Percentiles rank a stretch among this genome's conserved stretches.
Evolutionary conservation across 2,888 invertebrate species (phyloP).

Genomic region (Andrena flavipes): DNA sequence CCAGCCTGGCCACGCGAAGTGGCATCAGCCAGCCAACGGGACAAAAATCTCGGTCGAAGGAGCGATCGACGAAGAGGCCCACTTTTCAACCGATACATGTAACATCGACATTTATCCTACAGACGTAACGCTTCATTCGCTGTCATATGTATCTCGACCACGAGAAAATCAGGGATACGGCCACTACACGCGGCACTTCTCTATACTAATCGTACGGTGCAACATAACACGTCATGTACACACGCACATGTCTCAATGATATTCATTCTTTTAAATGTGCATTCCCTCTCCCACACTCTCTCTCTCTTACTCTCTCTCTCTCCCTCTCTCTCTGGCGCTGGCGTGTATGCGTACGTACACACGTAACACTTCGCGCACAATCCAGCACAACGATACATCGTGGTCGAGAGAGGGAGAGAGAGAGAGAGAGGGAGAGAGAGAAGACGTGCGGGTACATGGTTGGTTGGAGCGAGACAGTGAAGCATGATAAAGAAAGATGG

Average conservation of each 20-base stretch:
- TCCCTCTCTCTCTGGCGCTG: background rate
- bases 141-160: constrained; percentile 41
- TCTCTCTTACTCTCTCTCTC: constrained; percentile 2
- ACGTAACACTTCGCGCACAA: constrained; percentile 50
- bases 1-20: background rate
- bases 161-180: constrained; percentile 39
- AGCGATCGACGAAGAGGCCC: background rate
- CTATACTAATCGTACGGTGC: constrained; percentile 51
- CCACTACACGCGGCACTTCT: constrained; percentile 46
- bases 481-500: constrained; percentile 21
- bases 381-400: constrained; percentile 60
- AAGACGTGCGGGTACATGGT: constrained; percentile 1
- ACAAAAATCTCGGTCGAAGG: background rate
- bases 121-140: constrained; percentile 4
- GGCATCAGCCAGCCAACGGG: background rate
- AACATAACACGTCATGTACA: constrained; percentile 61
- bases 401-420: constrained; percentile 35
- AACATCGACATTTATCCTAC: constrained; percentile 13
- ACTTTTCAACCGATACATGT: constrained; percentile 6
- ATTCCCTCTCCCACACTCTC: background rate
- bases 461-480: constrained; percentile 34
- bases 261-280: constrained; percentile 44
- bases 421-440: constrained; percentile 19
- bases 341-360: constrained; percentile 13
- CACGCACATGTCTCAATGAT: constrained; percentile 54